phyloP scores from a whole-genome alignment of 2,113 vertebrate species.

The Takifugu flavidus region DNA sequence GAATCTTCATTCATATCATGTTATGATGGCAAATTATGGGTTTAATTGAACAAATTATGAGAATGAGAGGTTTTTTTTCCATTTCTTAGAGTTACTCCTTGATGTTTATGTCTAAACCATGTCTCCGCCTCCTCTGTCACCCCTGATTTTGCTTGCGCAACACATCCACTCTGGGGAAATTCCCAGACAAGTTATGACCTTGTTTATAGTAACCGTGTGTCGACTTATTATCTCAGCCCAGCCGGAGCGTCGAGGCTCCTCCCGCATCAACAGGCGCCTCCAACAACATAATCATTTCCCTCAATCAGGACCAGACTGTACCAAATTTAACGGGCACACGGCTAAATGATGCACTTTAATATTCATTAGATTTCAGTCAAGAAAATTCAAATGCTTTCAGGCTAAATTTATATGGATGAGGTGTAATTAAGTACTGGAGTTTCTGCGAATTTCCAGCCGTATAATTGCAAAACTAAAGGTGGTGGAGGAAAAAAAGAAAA shows the following conservation, averaged over 20 bases:
- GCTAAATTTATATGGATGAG: conserved; percentile 40
- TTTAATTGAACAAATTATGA: not conserved
- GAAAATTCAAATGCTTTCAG: conserved; percentile 18
- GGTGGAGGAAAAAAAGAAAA: not conserved
- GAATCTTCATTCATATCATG: not conserved
- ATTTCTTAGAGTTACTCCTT: not conserved
- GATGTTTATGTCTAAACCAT: conserved; percentile 2
- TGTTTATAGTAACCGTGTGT: not conserved
- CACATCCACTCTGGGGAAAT: not conserved
- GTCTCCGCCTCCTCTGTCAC: not conserved
- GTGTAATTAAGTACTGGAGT: conserved; percentile 20
- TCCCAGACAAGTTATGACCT: not conserved
- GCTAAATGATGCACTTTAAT: conserved; percentile 1
- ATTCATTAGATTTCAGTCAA: conserved; percentile 27
- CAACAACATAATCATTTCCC: not conserved
- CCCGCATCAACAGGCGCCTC: not conserved
- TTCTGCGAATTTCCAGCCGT: conserved; percentile 10
- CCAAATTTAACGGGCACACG: not conserved
- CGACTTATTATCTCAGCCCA: conserved; percentile 7
- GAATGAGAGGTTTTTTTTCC: not conserved
- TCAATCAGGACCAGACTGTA: not conserved
- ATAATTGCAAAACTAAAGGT: conserved; percentile 11
- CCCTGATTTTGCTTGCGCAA: conserved; percentile 4
- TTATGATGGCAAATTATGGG: not conserved
- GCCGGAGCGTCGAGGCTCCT: not conserved